These are phyloP conservation scores for Sturmia bella DNA, from an alignment of 2,888 invertebrate species.

Conservation along the genomic window DNA sequence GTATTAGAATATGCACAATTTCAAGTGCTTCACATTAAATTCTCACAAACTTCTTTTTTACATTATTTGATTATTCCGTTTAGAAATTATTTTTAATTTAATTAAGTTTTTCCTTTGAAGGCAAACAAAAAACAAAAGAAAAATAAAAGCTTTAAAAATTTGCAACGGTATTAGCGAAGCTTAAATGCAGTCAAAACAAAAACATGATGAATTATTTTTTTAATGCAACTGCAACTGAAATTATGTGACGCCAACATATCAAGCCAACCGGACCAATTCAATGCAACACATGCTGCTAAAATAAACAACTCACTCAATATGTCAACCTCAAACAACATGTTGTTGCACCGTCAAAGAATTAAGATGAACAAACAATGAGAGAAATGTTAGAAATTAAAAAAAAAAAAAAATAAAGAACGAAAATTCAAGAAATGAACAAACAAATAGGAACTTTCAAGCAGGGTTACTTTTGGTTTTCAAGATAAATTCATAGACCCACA, in stretches of 20 bases:
- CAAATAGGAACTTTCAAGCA: slow-evolving; percentile 20
- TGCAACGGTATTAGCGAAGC: slow-evolving; percentile 42
- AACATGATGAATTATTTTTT: slow-evolving; percentile 68
- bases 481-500: slow-evolving; percentile 33
- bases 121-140: not conserved
- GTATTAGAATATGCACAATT: too few species aligned
- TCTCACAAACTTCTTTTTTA: not conserved
- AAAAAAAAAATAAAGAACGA: slow-evolving; percentile 18
- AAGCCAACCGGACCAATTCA: slow-evolving; percentile 64
- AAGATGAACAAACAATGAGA: slow-evolving; percentile 33
- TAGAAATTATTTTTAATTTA: slow-evolving; percentile 43
- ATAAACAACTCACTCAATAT: slow-evolving; percentile 58
- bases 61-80: slow-evolving; percentile 2
- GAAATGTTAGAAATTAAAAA: slow-evolving; percentile 39
- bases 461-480: slow-evolving; percentile 6
- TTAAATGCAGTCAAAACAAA: slow-evolving; percentile 33
- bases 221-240: slow-evolving; percentile 65
- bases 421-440: slow-evolving; percentile 41
- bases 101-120: slow-evolving; percentile 22
- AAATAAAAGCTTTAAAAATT: slow-evolving; percentile 11
- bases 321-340: slow-evolving; percentile 57
- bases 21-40: not conserved
- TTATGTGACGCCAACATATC: slow-evolving; percentile 67
- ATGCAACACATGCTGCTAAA: slow-evolving; percentile 60
- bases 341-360: slow-evolving; percentile 41